Evolutionary conservation across 1,140 invertebrate genomes (phyloP).

Genomic region (Microplitis mediator): DNA sequence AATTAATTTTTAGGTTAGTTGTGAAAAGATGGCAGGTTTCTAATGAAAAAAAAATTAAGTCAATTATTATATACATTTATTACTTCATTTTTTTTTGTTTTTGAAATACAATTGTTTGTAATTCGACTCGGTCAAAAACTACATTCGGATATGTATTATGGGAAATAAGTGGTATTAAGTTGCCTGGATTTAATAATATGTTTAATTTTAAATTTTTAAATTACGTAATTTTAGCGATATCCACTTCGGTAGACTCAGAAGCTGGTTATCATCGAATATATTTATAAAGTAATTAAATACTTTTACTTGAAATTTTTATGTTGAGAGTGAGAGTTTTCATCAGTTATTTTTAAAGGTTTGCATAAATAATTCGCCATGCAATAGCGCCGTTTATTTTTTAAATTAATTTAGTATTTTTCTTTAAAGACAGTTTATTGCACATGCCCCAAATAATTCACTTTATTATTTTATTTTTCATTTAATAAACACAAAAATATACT

Average conservation of each 20-base stretch:
- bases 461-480: neutral
- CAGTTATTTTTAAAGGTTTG: no score
- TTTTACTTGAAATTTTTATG: neutral
- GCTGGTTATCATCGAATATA: neutral
- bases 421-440: slow-evolving; percentile 10
- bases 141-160: slow-evolving; percentile 59
- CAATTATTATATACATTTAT: slow-evolving; percentile 1
- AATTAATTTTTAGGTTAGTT: no score
- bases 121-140: slow-evolving; percentile 62
- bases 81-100: slow-evolving; percentile 1
- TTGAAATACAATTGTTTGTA: slow-evolving; percentile 58
- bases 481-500: slow-evolving; percentile 26
- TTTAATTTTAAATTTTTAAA: neutral
- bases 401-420: no score
- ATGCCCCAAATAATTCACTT: slow-evolving; percentile 6
- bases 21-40: neutral
- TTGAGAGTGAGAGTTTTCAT: neutral
- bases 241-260: slow-evolving; percentile 22
- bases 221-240: slow-evolving; percentile 1
- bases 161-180: slow-evolving; percentile 42
- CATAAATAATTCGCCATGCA: neutral
- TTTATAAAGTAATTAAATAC: no score
- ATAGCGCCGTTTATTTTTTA: no score
- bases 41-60: neutral
- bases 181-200: slow-evolving; percentile 6